Percentiles rank a stretch among this genome's conserved stretches.
These are phyloP conservation scores for Trididemnum clinides DNA, from an alignment of 23 tunicate species.

Conservation along the genomic window DNA sequence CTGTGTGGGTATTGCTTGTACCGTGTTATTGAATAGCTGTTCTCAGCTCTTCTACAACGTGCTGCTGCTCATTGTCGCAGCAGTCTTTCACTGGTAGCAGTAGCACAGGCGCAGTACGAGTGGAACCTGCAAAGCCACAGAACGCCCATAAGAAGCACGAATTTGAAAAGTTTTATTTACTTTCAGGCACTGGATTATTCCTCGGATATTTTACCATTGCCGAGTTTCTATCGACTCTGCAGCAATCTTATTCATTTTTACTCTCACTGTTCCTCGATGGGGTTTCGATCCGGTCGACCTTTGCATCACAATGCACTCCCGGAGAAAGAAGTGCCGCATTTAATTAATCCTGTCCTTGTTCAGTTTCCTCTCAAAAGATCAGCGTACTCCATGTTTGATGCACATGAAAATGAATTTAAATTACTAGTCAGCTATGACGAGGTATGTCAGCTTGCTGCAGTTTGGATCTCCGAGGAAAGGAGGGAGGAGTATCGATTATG, in stretches of 20 bases:
- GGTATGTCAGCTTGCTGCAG: neutral
- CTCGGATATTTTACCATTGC: conserved; percentile 16
- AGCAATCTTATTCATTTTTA: conserved; percentile 49
- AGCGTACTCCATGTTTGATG: conserved; percentile 1
- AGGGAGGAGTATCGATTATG: too few relatives aligned
- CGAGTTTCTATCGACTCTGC: conserved; percentile 36
- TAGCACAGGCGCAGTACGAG: too few relatives aligned
- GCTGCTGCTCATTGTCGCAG: too few relatives aligned
- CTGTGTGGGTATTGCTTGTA: too few relatives aligned
- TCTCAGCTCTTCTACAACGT: too few relatives aligned
- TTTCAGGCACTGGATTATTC: conserved; percentile 39
- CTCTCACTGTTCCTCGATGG: conserved; percentile 6
- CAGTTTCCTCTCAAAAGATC: conserved; percentile 37
- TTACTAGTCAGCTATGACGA: conserved; percentile 47
- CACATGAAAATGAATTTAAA: conserved; percentile 29
- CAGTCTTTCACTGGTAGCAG: too few relatives aligned
- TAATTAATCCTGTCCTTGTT: conserved; percentile 23
- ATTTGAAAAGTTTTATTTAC: neutral
- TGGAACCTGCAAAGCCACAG: too few relatives aligned
- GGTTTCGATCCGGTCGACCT: neutral
- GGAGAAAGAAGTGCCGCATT: conserved; percentile 46
- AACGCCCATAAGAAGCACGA: too few relatives aligned
- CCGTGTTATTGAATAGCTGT: too few relatives aligned
- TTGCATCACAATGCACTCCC: neutral
- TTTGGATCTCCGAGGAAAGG: too few relatives aligned